phyloP scores from a whole-genome alignment of 2,797 vertebrate species.

The Botia kubotai region DNA sequence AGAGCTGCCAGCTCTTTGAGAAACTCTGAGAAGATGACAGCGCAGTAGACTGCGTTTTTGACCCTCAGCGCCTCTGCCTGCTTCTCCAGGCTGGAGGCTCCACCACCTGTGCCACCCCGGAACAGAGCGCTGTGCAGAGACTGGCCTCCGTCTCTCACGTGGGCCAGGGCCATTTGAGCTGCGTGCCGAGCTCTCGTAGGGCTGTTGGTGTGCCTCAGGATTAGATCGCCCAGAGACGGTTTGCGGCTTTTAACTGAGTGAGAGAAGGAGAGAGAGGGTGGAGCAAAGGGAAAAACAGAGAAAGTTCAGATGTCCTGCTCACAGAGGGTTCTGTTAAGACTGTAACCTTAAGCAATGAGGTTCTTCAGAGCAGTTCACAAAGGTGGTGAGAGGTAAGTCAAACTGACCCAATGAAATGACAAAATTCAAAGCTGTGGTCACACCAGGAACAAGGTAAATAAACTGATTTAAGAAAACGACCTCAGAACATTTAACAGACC shows the following conservation, averaged over 20 bases:
- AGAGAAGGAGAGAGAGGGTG: neutral
- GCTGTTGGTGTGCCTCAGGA: slow-evolving; percentile 93
- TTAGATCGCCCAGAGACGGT: slow-evolving; percentile 90
- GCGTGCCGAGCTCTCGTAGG: slow-evolving; percentile 89
- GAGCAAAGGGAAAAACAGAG: neutral
- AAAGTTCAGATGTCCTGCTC: neutral
- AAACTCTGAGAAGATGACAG: slow-evolving; percentile 95
- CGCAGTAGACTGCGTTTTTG: slow-evolving; percentile 94
- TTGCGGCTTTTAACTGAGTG: slow-evolving; percentile 89
- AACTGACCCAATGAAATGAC: neutral
- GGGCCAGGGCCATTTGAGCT: slow-evolving; percentile 87
- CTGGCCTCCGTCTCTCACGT: slow-evolving; percentile 85
- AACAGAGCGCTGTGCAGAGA: slow-evolving; percentile 84
- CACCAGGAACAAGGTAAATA: neutral
- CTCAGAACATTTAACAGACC: neutral
- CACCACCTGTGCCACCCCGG: slow-evolving; percentile 68
- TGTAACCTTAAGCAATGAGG: neutral
- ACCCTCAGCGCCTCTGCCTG: slow-evolving; percentile 91
- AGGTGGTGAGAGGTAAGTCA: neutral
- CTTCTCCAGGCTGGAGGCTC: slow-evolving; percentile 77
- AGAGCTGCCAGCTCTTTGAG: slow-evolving; percentile 95
- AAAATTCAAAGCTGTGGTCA: neutral
- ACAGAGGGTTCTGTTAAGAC: neutral
- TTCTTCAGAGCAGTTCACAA: neutral
- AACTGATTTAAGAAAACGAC: neutral